Base-by-base conservation (phyloP, 2,797 vertebrate species). In the Macrochelys suwanniensis region DNA sequence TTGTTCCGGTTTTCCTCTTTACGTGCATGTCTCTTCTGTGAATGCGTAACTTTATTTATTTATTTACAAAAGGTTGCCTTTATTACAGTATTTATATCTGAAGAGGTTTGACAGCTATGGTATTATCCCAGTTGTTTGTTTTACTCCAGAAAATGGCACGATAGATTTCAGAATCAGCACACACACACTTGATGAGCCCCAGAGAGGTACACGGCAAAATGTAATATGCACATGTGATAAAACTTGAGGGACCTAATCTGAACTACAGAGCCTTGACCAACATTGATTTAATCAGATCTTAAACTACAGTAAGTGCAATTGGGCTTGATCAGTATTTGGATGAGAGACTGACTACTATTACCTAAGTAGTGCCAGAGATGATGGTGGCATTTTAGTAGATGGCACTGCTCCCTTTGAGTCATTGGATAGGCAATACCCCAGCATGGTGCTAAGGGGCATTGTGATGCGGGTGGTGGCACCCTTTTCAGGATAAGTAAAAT, bases 101-200 rank as follows among this genome's bases (percentile, higher is more conserved):
- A 47, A 89, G 42, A 94, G 7, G 54, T 88, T 26, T 83, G 86
- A 47, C 82, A 86, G 9, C 16, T 93, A n/a, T 91, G 2, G 1
- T 59, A n/a, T 61, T 80, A 80, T 92, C 93, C 82, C 78, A 85
- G 85, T 80, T 87, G 11, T 71, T 93, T 87, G 16, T 42, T 90
- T 59, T 71, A 26, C 23, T 95, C 11, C 33, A 82, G 85, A 93
- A 97, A 94, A 89, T 79, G 17, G 8, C n/a, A 93, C 28, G 88
- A 81, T 26, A 91, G 11, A 87, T 84, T 94, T 91, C 19, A 84
- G 88, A 90, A 93, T 92, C 83, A 77, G 2, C 59, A 77, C 59
- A 23, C 59, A 23, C 71, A 81, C n/a, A 77, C 33, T 47, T 61
- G 80, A 74, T 74, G 42, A 76, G 49, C 31, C n/a, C 50, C 81